Conservation (phyloP, 2,113 vertebrate genomes). For the Vicugna pacos region DNA sequence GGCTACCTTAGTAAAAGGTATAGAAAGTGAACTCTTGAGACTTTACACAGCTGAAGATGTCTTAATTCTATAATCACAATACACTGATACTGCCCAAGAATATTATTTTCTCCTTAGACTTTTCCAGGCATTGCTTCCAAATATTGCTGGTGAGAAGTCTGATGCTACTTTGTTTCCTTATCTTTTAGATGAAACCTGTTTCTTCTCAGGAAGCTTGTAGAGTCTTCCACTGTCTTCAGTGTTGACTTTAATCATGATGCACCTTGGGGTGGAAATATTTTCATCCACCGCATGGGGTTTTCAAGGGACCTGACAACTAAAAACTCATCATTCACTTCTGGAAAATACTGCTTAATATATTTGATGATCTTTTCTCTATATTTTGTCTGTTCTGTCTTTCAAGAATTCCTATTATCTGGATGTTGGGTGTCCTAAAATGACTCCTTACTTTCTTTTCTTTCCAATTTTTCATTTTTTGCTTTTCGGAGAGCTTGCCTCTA, state of each 20-base stretch:
- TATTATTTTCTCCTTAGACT: background rate
- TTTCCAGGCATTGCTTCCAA: background rate
- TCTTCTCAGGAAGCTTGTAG: background rate
- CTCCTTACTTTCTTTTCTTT: constrained; percentile 2
- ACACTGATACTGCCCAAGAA: background rate
- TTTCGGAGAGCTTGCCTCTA: background rate
- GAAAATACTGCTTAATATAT: background rate
- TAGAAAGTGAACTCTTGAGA: background rate
- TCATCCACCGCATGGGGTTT: background rate
- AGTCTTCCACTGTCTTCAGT: background rate
- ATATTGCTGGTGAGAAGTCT: background rate
- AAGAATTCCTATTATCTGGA: constrained; percentile 36
- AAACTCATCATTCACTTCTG: constrained; percentile 9
- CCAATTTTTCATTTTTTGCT: background rate
- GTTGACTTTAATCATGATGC: background rate
- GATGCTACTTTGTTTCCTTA: constrained; percentile 21
- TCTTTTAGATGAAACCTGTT: background rate
- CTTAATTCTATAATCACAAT: background rate
- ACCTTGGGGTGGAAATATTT: background rate
- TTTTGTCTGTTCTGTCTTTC: background rate
- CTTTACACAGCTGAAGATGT: background rate
- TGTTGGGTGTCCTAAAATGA: background rate
- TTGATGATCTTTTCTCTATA: background rate
- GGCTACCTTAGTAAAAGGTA: background rate
- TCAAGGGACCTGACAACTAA: background rate